Base-by-base conservation (phyloP, 2,888 invertebrate species). In the Xylophagus ater region DNA sequence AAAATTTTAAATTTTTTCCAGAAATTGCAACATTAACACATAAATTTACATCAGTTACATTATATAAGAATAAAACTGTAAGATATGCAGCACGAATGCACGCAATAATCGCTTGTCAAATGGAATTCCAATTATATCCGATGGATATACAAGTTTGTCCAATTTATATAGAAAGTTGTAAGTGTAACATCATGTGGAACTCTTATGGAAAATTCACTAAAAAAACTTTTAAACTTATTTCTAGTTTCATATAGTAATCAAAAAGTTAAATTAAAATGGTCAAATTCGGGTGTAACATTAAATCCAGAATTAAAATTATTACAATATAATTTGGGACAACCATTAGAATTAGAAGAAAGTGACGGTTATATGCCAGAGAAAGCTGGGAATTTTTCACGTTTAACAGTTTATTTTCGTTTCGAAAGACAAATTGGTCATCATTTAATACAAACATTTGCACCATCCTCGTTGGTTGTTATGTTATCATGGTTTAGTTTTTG, bases 401-500 rank as follows among this genome's bases (percentile, higher is more conserved):
- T 87, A 34, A 77, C 80, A 4, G 81, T 83, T 0, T 80, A 78
- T 65, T 83, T 87, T 58, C 73, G 78, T 34, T 86, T 87, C 53
- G 84, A 85, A 61, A 71, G 86, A 8, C 83, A 85, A 62, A 83
- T 87, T 37, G 86, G 85, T 0, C 85, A 86, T 58, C 85, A 85
- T 55, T 63, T 87, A 35, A 85, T 86, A 47, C 86, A 86, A 60
- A 84, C 86, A 6, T 87, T 85, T 58, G 83, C 84, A 1, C 87
- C 87, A 0, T 86, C 86, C 2, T 79, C 81, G 1, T 62, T 87
- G 20, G 83, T 87, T 6, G 86, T 87, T 8, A 79, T 84, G 72
- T 59, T 87, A 6, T 85, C 84, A 3, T 87, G 86, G 86, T 85
- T 86, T 58, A 84, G 85, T 54, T 87, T 87, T 59, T 87, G 86